phyloP scores from a whole-genome alignment of 2,113 vertebrate species.

The Prochilodus magdalenae region DNA sequence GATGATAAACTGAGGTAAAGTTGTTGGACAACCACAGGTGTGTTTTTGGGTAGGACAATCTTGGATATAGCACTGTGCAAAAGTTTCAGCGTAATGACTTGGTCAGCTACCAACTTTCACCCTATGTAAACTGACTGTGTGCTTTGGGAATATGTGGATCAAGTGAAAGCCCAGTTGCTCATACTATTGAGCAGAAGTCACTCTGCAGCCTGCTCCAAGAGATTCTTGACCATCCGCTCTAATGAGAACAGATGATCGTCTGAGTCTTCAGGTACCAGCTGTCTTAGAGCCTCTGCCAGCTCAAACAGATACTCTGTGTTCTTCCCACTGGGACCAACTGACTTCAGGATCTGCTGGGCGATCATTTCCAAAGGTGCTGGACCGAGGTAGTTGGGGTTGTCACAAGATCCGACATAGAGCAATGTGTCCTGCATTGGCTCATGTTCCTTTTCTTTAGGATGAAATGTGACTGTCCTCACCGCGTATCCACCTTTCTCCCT shows the following conservation, averaged over 20 bases:
- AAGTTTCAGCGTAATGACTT: not conserved
- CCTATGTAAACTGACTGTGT: not conserved
- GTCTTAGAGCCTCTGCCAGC: slow-evolving; percentile 89
- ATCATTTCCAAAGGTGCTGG: slow-evolving; percentile 95
- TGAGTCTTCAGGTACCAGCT: slow-evolving; percentile 87
- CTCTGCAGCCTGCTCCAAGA: slow-evolving; percentile 64
- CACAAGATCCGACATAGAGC: slow-evolving; percentile 91
- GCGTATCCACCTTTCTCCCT: slow-evolving; percentile 95
- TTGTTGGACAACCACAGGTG: not conserved
- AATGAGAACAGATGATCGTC: slow-evolving; percentile 93
- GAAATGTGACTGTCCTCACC: slow-evolving; percentile 85
- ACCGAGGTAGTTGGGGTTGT: slow-evolving; percentile 96
- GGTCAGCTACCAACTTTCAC: not conserved
- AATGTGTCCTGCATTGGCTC: slow-evolving; percentile 81
- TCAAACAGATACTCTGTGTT: slow-evolving; percentile 96
- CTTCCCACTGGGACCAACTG: slow-evolving; percentile 88
- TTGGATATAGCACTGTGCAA: not conserved
- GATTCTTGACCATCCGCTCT: slow-evolving; percentile 88
- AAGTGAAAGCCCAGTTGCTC: not conserved
- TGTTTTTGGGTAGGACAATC: not conserved
- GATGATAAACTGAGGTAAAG: not conserved
- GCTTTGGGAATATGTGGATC: not conserved
- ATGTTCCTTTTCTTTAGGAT: slow-evolving; percentile 80
- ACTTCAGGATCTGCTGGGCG: slow-evolving; percentile 88
- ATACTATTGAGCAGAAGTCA: slow-evolving; percentile 9